Conservation (phyloP, 1,140 invertebrate genomes). For the Glossosoma conforme region DNA sequence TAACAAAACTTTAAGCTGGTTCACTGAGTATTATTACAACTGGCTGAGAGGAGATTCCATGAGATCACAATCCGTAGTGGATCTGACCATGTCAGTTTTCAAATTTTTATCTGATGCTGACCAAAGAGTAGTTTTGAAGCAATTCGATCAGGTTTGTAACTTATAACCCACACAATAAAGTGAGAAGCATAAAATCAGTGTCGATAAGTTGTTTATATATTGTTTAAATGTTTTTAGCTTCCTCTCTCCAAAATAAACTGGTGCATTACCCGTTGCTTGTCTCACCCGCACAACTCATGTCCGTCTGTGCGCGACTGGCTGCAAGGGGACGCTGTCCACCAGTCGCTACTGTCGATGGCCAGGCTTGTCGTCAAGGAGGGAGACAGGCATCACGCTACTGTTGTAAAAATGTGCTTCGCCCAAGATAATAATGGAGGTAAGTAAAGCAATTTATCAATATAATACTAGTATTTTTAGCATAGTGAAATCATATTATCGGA, state of each 20-base stretch:
- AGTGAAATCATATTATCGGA: too few species aligned
- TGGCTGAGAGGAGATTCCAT: slow-evolving; percentile 45
- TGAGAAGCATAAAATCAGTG: neutral
- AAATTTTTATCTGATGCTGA: slow-evolving; percentile 45
- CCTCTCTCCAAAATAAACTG: slow-evolving; percentile 34
- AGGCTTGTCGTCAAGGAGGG: slow-evolving; percentile 39
- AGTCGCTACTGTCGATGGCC: slow-evolving; percentile 40
- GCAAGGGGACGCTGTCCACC: slow-evolving; percentile 36
- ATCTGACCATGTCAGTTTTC: slow-evolving; percentile 57
- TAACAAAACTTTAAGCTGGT: slow-evolving; percentile 43
- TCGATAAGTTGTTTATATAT: neutral
- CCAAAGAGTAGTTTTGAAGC: slow-evolving; percentile 49
- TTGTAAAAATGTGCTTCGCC: slow-evolving; percentile 29
- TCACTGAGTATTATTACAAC: slow-evolving; percentile 44
- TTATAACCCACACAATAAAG: neutral
- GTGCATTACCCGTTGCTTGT: slow-evolving; percentile 45
- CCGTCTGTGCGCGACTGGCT: slow-evolving; percentile 51
- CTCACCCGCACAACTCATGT: slow-evolving; percentile 47
- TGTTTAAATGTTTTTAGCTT: slow-evolving; percentile 28
- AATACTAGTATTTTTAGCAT: too few species aligned
- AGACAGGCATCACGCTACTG: slow-evolving; percentile 25
- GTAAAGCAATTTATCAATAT: too few species aligned
- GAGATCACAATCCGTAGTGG: slow-evolving; percentile 46
- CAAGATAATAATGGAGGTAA: slow-evolving; percentile 26
- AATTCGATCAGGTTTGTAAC: slow-evolving; percentile 45